These are phyloP conservation scores for Botia almorhae DNA, from an alignment of 2,797 vertebrate species.

Conservation along the genomic window DNA sequence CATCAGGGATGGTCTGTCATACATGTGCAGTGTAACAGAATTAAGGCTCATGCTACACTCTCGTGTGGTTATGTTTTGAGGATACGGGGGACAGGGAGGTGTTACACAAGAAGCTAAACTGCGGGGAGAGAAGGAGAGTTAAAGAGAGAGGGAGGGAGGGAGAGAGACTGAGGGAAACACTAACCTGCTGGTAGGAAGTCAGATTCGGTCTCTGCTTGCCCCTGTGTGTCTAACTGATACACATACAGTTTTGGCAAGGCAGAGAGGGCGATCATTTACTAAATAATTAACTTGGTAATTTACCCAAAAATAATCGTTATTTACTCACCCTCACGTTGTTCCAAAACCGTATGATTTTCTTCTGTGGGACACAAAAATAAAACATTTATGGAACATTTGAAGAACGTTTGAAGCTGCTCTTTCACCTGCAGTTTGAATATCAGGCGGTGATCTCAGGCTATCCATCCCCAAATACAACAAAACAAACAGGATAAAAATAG, in stretches of 20 bases:
- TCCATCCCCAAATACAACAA: no score
- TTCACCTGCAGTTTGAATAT: no score
- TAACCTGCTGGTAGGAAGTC: not conserved
- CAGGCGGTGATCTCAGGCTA: no score
- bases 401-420: not conserved
- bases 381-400: not conserved
- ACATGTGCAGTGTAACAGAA: slow-evolving; percentile 8
- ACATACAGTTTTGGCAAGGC: not conserved
- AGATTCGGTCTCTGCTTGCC: not conserved
- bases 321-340: not conserved
- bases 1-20: not conserved
- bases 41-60: not conserved
- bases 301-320: not conserved
- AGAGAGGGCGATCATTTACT: no score
- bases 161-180: not conserved
- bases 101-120: not conserved
- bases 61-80: not conserved
- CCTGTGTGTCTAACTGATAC: not conserved
- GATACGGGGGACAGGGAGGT: no score
- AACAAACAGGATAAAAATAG: no score
- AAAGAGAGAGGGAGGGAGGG: not conserved
- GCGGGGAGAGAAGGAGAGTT: not conserved
- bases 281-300: not conserved
- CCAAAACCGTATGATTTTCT: not conserved
- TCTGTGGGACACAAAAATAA: not conserved